Percentiles rank a stretch among this genome's conserved stretches.
phyloP scores from a whole-genome alignment of 2,113 vertebrate genomes.

The Pygathrix nemaeus region DNA sequence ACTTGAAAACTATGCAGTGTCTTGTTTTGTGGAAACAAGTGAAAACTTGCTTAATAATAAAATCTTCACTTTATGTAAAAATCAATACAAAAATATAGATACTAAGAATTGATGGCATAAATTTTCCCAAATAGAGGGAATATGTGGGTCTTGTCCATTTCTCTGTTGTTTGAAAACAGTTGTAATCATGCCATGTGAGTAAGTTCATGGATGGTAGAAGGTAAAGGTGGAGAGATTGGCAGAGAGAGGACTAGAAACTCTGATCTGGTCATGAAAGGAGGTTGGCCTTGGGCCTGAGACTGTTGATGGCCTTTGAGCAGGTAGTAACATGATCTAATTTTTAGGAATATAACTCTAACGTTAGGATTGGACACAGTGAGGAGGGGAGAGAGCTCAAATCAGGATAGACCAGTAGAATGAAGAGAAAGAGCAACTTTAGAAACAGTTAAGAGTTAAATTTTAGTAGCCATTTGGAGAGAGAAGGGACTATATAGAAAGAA shows the following conservation, averaged over 20 bases:
- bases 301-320: not conserved
- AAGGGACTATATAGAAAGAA: not conserved
- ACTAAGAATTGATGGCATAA: not conserved
- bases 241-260: not conserved
- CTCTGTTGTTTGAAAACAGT: not conserved
- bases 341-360: not conserved
- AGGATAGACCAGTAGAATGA: not conserved
- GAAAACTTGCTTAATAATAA: not conserved
- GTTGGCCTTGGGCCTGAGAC: not conserved
- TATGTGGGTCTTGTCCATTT: not conserved
- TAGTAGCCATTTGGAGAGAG: not conserved
- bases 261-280: not conserved
- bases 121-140: not conserved
- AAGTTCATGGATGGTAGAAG: not conserved
- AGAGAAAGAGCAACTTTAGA: not conserved
- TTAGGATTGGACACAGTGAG: not conserved
- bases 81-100: not conserved
- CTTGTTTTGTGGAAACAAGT: not conserved
- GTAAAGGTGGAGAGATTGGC: rapidly evolving
- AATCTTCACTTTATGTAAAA: not conserved
- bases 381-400: not conserved
- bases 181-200: not conserved
- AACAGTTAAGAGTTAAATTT: not conserved
- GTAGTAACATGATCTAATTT: not conserved
- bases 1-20: not conserved